phyloP scores from a whole-genome alignment of 2,797 vertebrate species.

The Diceros bicornis region DNA sequence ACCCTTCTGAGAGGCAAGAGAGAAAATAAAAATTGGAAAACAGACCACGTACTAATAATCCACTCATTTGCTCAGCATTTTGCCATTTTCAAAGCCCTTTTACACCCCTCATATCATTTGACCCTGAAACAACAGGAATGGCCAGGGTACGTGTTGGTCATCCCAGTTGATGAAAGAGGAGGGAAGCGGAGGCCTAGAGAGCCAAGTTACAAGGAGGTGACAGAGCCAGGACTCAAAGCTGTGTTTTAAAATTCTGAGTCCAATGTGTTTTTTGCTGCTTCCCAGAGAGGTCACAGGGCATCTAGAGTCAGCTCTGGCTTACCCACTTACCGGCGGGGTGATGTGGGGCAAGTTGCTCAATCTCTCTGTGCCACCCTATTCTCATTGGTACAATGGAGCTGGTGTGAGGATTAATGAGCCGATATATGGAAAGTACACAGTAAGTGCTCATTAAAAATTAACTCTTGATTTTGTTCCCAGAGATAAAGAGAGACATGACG shows the following conservation, averaged over 20 bases:
- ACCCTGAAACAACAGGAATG: background rate
- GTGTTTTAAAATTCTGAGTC: background rate
- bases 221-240: background rate
- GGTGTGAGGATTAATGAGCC: background rate
- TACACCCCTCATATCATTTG: background rate
- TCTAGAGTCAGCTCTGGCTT: background rate
- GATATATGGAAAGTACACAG: background rate
- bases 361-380: background rate
- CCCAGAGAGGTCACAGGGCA: background rate
- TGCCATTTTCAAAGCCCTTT: background rate
- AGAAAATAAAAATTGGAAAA: background rate
- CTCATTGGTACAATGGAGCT: background rate
- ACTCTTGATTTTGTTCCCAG: background rate
- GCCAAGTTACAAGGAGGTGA: conserved; percentile 6
- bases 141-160: background rate
- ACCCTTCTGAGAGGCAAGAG: background rate
- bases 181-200: conserved; percentile 31
- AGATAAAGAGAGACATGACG: background rate
- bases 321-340: background rate
- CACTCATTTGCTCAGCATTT: background rate
- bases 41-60: background rate
- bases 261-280: background rate
- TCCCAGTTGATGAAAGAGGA: conserved; percentile 60
- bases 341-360: too few relatives aligned
- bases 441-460: background rate